Base-by-base conservation (phyloP, 2,888 invertebrate genomes). In the Elmis aenea region DNA sequence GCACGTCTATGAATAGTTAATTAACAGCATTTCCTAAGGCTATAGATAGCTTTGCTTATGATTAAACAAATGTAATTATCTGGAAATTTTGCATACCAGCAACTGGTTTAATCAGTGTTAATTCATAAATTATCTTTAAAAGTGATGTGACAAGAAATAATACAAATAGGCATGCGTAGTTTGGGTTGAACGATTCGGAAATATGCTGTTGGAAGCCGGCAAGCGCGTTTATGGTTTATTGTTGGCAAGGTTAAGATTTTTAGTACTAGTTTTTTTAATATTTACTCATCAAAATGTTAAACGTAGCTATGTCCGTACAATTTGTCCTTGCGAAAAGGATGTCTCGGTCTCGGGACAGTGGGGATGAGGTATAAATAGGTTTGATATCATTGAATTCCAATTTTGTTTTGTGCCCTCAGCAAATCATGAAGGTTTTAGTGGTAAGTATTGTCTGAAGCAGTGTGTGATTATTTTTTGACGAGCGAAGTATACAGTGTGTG, bases 321-420 rank as follows among this genome's bases (percentile, higher is more conserved):
- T 53, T 45, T 52, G 62, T 59, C 64, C 64, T 64, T 63, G 62
- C 52, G 51, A 57, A 50, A 54, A 62, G 62, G 64, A 64, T 64
- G 59, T 61, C 54, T 54, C 48, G 42, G 50, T 46, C 36, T 39
- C 33, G 33, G 38, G 41, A n/a, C 43, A 42, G 58, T 54, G 58
- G 61, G 56, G 57, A 48, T 42, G 41, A 45, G 46, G 34, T 58
- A 59, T 57, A 58, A 51, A 57, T 53, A 50, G 42, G 40, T 50
- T 51, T 42, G 44, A 50, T 40, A 45, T 38, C 42, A 48, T 26
- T 26, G 35, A 30, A 42, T 34, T 36, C 38, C 32, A 45, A 40
- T 32, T 39, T 38, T 28, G 23, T 38, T 35, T 36, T 18, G 33
- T 36, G 33, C 22, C 34, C 33, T 33, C 26, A 14, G 12, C 13